Base-by-base conservation (phyloP, 2,113 vertebrate genomes). In the Leptosomus discolor region DNA sequence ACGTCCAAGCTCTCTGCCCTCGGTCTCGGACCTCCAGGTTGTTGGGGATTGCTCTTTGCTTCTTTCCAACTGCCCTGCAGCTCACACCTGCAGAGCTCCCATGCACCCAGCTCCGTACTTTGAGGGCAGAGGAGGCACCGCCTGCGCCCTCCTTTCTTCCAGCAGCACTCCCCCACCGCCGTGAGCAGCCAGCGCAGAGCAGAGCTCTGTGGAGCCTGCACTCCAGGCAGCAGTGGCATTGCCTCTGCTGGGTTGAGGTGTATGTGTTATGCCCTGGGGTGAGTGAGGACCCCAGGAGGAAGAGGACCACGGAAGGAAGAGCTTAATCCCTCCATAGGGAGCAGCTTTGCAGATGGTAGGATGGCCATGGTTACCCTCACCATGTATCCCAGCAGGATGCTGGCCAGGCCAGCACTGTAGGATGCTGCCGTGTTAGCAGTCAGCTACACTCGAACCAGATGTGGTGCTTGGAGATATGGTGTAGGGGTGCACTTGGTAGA, bases 391-490 rank as follows among this genome's bases (percentile, higher is more conserved):
- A 46, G 50, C 63, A 70, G 45, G 45, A 61, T 19, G 29, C n/a
- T 85, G 61, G 27, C 37, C 68, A 86, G n/a, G 15, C 22, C 57
- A 73, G 20, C 3, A 2, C 41, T 50, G 22, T n/a, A 22, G 23
- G 29, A n/a, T 0, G 1, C 3, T 4, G 37, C 34, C 29, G 64
- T 51, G 22, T 43, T 34, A 77, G 39, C 53, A 92, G 8, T 17
- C 17, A 67, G 6, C 27, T 65, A 6, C 23, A 23, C 39, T 46
- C 0, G 0, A 61, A 58, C 73, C 12, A n/a, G n/a, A n/a, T n/a
- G n/a, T n/a, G n/a, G n/a, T n/a, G n/a, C n/a, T n/a, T n/a, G n/a
- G n/a, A n/a, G n/a, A n/a, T n/a, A n/a, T n/a, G n/a, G n/a, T n/a
- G n/a, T n/a, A n/a, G n/a, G n/a, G n/a, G n/a, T n/a, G n/a, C n/a